Evolutionary conservation across 2,888 invertebrate species (phyloP).

Genomic region (Drosophila acutilabella): DNA sequence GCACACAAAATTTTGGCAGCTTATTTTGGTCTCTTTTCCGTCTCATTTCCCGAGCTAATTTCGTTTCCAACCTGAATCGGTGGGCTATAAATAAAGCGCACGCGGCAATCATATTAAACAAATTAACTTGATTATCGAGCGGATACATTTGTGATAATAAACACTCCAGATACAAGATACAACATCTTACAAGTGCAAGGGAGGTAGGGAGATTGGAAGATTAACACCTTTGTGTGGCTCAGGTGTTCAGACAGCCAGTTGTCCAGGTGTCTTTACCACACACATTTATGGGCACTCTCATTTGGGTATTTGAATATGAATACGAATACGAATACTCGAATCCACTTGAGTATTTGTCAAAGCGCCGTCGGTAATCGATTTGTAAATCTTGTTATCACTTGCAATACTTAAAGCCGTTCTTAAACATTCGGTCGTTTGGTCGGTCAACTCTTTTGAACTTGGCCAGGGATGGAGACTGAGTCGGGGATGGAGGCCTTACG

Average conservation of each 20-base stretch:
- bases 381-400: conserved; percentile 82
- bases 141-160: conserved; percentile 55
- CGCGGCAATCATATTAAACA: conserved; percentile 65
- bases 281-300: conserved; percentile 31
- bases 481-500: conserved; percentile 36
- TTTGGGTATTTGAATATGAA: conserved; percentile 29
- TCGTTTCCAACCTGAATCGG: conserved; percentile 19
- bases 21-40: conserved; percentile 24
- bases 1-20: conserved; percentile 27
- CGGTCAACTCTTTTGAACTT: conserved; percentile 51
- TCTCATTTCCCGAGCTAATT: conserved; percentile 29
- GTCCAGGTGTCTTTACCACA: conserved; percentile 42
- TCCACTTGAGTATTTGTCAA: conserved; percentile 61
- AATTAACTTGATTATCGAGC: conserved; percentile 76
- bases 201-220: conserved; percentile 21
- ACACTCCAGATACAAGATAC: conserved; percentile 15
- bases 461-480: not conserved
- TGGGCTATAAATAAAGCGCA: conserved; percentile 70
- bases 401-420: conserved; percentile 62
- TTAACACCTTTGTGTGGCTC: conserved; percentile 68
- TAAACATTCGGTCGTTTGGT: conserved; percentile 51
- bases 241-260: conserved; percentile 34
- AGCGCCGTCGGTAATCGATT: conserved; percentile 79
- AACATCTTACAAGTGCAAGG: conserved; percentile 3
- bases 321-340: not conserved